Base-by-base conservation (phyloP, 2,797 vertebrate species). In the Otus scops region DNA sequence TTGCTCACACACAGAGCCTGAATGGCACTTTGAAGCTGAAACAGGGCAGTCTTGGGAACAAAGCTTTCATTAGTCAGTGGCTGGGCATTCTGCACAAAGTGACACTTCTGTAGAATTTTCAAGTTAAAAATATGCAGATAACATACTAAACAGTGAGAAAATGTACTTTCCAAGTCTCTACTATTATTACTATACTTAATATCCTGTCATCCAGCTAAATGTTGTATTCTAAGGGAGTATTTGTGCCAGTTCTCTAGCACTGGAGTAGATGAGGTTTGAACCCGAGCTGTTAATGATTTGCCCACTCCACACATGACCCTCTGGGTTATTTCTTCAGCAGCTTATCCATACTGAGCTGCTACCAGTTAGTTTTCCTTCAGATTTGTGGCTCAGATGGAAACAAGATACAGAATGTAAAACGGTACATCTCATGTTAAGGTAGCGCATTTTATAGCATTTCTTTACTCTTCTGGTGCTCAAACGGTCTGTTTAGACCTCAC, bases 281-380 rank as follows among this genome's bases (percentile, higher is more conserved):
- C 11, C 6, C 0, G 0, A 89, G n/a, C 32, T 45, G 3, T 53
- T 38, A 51, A 20, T 0, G 1, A 41, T 34, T 10, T 15, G 2
- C 39, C 39, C 48, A 10, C 18, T 43, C 38, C 18, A 51, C 23
- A 13, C 7, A 2, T 2, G 17, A 48, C n/a, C 28, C 16, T 57
- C 51, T 1, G 4, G 24, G 19, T 30, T 87, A 30, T 14, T 61
- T 53, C 26, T 74, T 69, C 41, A 78, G 82, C 41, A 39, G 65
- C 7, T 64, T 0, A 0, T 21, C 81, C 61, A 39, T 6, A 11
- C 11, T 12, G 27, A 81, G 65, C 60, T 80, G 68, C 39, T 41
- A 27, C 39, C 32, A n/a, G 17, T 7, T 13, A 13, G 15, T 30
- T 28, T 43, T 7, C 64, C 38, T 39, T 60, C 67, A 36, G 7